Evolutionary conservation across 2,888 invertebrate genomes (phyloP), one percentile per base, ranked within the genome.

Genomic region (Cordylochernes scorpioides): DNA sequence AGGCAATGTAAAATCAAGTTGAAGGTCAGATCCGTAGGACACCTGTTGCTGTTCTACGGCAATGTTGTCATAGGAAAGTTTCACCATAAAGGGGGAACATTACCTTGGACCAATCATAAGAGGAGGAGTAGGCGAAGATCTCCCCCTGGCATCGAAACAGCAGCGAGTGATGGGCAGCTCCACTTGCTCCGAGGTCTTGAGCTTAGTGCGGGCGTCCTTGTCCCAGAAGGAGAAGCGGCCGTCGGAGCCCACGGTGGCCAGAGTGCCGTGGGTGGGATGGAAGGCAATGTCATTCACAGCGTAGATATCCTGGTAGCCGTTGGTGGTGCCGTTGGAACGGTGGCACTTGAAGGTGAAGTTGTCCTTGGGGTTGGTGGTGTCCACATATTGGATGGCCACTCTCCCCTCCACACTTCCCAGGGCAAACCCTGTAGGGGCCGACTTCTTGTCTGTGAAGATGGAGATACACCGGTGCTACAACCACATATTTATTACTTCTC

Each of bases 261-360:
- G 60, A 24, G 94, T 97, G 13, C 88, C 86, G 58, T 97, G 91
- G 27, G 68, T 60, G 9, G 94, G 97, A 60, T 97, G 97, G 59
- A 99, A 97, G 30, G 80, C 77, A 39, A 88, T 73, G 53, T 78
- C 82, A 55, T 91, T 88, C 12, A 88, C 64, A 19, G 63, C 61
- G 49, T 56, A 65, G 24, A 65, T 60, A 42, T 68, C 71, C 55
- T 88, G 86, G 50, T 63, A 74, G 9, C 70, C 72, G 44, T 65
- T 67, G 1, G 68, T 63, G 1, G 70, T 64, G 17, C 77, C 80
- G 47, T 82, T 77, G 28, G 78, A 73, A 15, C 97, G 67, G 53
- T 99, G 97, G 53, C 97, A 97, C 58, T 99, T 97, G 57, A 97
- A 97, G 2, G 97, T 97, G 55, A 99, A 99, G 58, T 91, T 94